Conservation (phyloP, 1,140 invertebrate species). For the Ditylenchus dipsaci region DNA sequence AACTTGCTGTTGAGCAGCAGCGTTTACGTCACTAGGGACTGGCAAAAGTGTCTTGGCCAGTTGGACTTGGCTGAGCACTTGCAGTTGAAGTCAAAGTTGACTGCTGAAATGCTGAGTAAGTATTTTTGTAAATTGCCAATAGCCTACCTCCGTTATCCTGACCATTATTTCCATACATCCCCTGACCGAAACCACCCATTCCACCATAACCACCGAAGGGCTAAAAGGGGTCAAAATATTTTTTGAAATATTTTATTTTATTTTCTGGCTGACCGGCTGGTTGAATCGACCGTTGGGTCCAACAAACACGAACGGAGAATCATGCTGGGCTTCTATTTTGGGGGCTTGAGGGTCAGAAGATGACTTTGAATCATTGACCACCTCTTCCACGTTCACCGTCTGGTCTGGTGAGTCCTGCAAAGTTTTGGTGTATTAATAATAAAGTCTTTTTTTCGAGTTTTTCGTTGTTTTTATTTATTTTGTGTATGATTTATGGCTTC, state of each 20-base stretch:
- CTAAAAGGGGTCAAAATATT: slow-evolving; percentile 2
- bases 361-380: neutral
- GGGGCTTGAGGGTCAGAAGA: neutral
- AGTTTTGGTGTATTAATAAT: neutral
- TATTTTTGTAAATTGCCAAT: neutral
- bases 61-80: slow-evolving; percentile 45
- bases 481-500: neutral
- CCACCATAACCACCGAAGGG: slow-evolving; percentile 5
- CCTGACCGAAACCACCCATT: neutral
- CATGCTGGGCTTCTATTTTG: neutral
- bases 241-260: neutral
- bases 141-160: neutral
- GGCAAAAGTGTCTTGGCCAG: slow-evolving; percentile 12
- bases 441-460: neutral
- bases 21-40: slow-evolving; percentile 27
- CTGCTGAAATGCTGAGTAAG: neutral
- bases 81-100: slow-evolving; percentile 43
- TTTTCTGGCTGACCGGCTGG: neutral
- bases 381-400: neutral
- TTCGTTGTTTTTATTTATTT: neutral
- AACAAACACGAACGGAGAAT: neutral
- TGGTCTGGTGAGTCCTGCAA: neutral
- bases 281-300: neutral
- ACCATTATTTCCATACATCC: slow-evolving; percentile 12
- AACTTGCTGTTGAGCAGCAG: slow-evolving; percentile 44